Percentiles rank a stretch among this genome's conserved stretches.
Evolutionary conservation across 2,797 vertebrate species (phyloP).

Genomic region (Bradypodion pumilum): DNA sequence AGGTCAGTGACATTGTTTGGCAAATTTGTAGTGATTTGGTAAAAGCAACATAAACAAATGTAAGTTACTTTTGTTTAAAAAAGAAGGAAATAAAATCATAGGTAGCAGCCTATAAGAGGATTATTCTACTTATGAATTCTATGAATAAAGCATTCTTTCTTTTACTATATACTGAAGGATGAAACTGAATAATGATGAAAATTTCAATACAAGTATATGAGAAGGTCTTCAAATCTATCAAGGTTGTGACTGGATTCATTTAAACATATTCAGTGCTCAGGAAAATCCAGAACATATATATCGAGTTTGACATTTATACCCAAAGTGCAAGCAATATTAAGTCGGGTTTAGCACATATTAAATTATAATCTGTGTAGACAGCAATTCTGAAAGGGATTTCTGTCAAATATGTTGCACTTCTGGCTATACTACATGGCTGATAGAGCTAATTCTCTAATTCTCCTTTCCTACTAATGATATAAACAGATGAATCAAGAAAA

Average conservation of each 20-base stretch:
- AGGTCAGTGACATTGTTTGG: too few relatives aligned
- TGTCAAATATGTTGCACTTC: conserved; percentile 54
- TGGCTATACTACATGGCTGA: conserved; percentile 56
- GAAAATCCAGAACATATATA: conserved; percentile 57
- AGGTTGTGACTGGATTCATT: conserved; percentile 44
- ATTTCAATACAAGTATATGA: conserved; percentile 1
- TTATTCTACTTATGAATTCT: neutral
- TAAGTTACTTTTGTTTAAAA: neutral
- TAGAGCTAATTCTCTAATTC: conserved; percentile 68
- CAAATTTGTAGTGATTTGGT: neutral
- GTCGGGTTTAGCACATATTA: conserved; percentile 62
- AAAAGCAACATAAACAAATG: neutral
- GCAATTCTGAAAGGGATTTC: conserved; percentile 57
- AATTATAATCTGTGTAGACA: conserved; percentile 62
- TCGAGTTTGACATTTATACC: conserved; percentile 58
- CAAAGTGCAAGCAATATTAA: conserved; percentile 43
- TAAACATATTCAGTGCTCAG: conserved; percentile 41
- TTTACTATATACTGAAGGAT: conserved; percentile 28
- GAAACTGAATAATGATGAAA: conserved; percentile 16
- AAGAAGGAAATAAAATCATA: neutral
- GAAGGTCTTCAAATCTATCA: conserved; percentile 34
- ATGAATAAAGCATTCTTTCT: conserved; percentile 9
- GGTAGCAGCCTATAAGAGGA: conserved; percentile 20
- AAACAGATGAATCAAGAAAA: conserved; percentile 53
- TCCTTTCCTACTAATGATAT: conserved; percentile 49